phyloP scores from a whole-genome alignment of 2,888 invertebrate species.

The Rhamnusium bicolor region DNA sequence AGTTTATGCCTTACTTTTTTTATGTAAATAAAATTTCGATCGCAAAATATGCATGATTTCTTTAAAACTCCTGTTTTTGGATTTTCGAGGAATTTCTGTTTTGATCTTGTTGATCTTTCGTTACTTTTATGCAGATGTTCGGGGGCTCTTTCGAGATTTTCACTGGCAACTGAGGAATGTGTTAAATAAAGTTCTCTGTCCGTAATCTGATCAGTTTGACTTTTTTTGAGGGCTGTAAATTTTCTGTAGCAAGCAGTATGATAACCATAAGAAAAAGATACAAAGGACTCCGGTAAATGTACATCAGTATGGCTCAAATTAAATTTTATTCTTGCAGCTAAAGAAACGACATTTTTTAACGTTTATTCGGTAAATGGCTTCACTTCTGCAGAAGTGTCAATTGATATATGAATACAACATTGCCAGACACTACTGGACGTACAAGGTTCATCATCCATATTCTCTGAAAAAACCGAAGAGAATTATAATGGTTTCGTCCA shows the following conservation, averaged over 20 bases:
- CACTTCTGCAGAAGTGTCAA: not conserved
- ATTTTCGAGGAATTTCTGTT: no score
- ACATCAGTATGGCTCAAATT: constrained; percentile 1
- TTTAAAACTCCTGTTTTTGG: no score
- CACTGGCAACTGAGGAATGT: no score
- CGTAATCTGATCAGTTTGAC: not conserved
- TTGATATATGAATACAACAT: not conserved
- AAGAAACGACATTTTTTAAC: not conserved
- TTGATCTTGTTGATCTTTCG: no score
- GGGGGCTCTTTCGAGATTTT: no score
- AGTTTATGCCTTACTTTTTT: no score
- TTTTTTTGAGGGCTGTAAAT: not conserved
- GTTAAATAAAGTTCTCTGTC: no score
- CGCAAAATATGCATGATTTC: no score
- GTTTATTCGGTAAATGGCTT: not conserved
- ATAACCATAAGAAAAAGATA: not conserved
- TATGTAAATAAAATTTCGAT: no score
- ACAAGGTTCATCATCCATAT: not conserved
- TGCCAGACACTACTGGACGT: not conserved
- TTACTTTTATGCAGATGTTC: no score
- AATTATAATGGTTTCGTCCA: constrained; percentile 1
- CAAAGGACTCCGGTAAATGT: not conserved
- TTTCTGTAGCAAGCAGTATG: no score
- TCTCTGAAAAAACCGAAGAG: not conserved
- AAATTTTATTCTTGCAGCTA: not conserved